Base-by-base conservation (phyloP, 1,140 invertebrate species). In the Apocrypta bakeri region DNA sequence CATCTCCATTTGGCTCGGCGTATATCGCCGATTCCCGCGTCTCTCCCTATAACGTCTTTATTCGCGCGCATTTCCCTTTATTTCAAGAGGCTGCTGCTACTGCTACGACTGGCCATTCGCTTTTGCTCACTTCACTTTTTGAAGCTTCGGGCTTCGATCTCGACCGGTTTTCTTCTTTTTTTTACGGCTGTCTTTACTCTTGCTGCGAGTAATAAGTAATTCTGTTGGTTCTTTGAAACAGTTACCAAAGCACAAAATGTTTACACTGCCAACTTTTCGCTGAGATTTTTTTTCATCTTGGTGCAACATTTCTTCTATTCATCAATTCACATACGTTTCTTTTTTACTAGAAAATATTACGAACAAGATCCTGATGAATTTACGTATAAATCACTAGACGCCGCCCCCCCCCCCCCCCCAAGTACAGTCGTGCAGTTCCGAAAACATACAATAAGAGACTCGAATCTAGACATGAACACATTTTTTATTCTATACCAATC, bases 1-100 rank as follows among this genome's bases (percentile, higher is more conserved):
- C 63, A 83, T 83, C 71, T 83, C 76, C 76, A 83, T 83, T 79
- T 83, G 37, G 61, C 73, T 82, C 66, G 42, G 33, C 27, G 68
- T 69, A 37, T 37, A 79, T 79, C 42, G 25, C 1, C 29, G 33
- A 56, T 27, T 79, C 14, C 8, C 37, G 31, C 27, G 27, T 33
- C 27, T n/a, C 31, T 71, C 29, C 29, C 72, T 68, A 75, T 33
- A 81, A 31, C 33, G 37, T 81, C 40, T 68, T 75, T 27, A 75
- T 75, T 75, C 40, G 31, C 68, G n/a, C 42, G n/a, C 37, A 31
- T 56, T 79, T 72, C 29, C 27, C 24, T 72, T 72, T 37, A 24
- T n/a, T 72, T 79, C 17, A 11, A 63, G 24, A 25, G 27, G 64
- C 64, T 27, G n/a, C 29, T 21, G 33, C 33, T 37, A 9, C 33